A percentile compares a stretch with the other conserved stretches of the same genome.
These are phyloP conservation scores for Amazona guildingii DNA, from an alignment of 2,113 vertebrate species.

Conservation along the genomic window DNA sequence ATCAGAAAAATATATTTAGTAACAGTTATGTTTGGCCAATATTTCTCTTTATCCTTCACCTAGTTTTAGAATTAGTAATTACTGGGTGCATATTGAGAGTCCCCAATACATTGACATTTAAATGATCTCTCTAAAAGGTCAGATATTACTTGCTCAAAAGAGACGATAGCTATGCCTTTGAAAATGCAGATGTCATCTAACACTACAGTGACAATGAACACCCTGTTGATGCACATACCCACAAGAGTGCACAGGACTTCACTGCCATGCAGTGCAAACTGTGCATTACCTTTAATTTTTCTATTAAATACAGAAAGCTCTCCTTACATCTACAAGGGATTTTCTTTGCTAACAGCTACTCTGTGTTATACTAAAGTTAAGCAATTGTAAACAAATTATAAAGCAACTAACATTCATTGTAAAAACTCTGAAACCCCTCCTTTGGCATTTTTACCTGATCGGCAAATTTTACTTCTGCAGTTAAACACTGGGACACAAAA, in stretches of 20 bases:
- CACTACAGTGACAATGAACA: neutral
- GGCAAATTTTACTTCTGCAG: neutral
- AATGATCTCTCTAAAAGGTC: constrained; percentile 36
- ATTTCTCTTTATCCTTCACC: neutral
- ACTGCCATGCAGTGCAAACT: neutral
- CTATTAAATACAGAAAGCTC: neutral
- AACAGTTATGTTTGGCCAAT: neutral
- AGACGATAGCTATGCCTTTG: neutral
- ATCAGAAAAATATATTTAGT: neutral
- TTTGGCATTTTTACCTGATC: neutral
- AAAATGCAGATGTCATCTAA: neutral
- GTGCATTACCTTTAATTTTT: neutral
- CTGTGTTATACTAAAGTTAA: neutral
- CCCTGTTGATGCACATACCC: neutral
- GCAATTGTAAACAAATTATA: neutral
- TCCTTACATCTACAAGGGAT: neutral
- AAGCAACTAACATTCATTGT: neutral
- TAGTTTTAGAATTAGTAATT: neutral
- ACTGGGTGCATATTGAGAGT: neutral
- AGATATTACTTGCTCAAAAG: neutral
- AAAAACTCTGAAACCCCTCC: neutral
- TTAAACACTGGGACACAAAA: neutral
- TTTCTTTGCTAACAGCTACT: neutral
- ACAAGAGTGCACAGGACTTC: neutral
- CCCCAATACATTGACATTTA: neutral